A percentile compares a stretch with the other conserved stretches of the same genome.
phyloP scores from a whole-genome alignment of 2,888 invertebrate genomes.

The Cantharis lateralis region DNA sequence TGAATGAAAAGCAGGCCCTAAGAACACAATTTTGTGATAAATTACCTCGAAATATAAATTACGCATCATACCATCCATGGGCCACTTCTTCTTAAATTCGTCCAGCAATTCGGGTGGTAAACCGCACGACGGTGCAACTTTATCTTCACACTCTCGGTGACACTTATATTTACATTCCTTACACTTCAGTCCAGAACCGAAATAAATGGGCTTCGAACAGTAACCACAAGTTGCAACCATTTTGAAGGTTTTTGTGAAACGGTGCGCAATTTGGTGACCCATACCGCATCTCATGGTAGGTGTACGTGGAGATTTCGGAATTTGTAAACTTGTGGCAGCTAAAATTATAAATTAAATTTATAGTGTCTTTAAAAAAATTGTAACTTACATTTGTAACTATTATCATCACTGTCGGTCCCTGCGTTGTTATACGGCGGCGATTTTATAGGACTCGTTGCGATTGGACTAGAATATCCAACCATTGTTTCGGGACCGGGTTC shows the following conservation, averaged over 20 bases:
- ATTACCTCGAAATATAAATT: background rate
- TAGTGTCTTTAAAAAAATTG: background rate
- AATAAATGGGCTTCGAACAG: constrained; percentile 67
- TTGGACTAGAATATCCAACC: constrained; percentile 56
- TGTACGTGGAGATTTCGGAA: constrained; percentile 63
- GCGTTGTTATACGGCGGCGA: constrained; percentile 61
- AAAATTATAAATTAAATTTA: background rate
- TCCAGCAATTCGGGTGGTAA: constrained; percentile 84
- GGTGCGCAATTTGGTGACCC: constrained; percentile 89
- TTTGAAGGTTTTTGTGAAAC: constrained; percentile 87
- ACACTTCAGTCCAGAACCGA: constrained; percentile 83
- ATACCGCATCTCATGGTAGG: constrained; percentile 69
- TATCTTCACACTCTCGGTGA: constrained; percentile 85
- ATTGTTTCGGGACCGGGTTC: constrained; percentile 63
- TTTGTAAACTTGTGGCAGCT: constrained; percentile 56
- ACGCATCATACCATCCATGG: constrained; percentile 61
- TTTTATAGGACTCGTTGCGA: constrained; percentile 63
- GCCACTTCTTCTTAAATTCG: constrained; percentile 77
- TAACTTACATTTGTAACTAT: constrained; percentile 57
- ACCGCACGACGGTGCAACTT: constrained; percentile 92
- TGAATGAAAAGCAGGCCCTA: constrained; percentile 50
- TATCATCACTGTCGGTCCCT: constrained; percentile 58
- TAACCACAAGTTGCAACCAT: constrained; percentile 88
- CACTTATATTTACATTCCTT: constrained; percentile 94
- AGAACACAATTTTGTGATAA: constrained; percentile 10